Percentiles rank a stretch among this genome's conserved stretches.
Conservation (phyloP, 2,797 vertebrate species). For the Setipinna tenuifilis region DNA sequence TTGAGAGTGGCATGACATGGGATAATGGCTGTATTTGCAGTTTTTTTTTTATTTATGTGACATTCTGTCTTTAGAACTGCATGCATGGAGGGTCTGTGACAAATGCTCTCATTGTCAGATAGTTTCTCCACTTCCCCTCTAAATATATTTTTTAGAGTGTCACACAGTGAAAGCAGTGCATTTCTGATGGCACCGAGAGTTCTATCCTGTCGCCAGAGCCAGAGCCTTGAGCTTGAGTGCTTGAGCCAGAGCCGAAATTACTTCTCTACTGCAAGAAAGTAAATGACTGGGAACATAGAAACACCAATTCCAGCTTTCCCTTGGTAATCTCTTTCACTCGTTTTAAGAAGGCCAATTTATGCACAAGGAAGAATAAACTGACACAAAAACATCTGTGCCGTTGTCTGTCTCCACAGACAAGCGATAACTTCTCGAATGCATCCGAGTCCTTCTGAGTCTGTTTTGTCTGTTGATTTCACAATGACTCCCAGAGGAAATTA, state of each 20-base stretch:
- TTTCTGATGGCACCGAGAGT: neutral
- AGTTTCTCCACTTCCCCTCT: neutral
- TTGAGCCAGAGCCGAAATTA: neutral
- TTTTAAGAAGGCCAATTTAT: neutral
- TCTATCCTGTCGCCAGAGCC: slow-evolving; percentile 2
- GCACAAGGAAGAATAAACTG: neutral
- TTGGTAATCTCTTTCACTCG: neutral
- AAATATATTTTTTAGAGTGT: slow-evolving; percentile 7
- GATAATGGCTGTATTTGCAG: slow-evolving; percentile 42
- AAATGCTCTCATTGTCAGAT: slow-evolving; percentile 9
- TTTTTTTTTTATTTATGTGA: slow-evolving; percentile 11
- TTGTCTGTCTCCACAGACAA: neutral
- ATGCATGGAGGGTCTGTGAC: neutral
- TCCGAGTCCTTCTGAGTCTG: neutral
- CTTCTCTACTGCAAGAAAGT: slow-evolving; percentile 1
- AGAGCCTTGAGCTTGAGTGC: neutral
- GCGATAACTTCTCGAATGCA: neutral
- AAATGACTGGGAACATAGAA: neutral
- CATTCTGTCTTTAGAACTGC: slow-evolving; percentile 3
- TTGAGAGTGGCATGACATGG: neutral
- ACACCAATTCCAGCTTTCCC: neutral
- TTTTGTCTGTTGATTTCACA: slow-evolving; percentile 16
- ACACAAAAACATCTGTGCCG: slow-evolving; percentile 6
- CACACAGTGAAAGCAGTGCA: slow-evolving; percentile 1
- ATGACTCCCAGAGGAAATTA: slow-evolving; percentile 12